Conservation (phyloP, 2,797 vertebrate genomes). For the Anabas testudineus region DNA sequence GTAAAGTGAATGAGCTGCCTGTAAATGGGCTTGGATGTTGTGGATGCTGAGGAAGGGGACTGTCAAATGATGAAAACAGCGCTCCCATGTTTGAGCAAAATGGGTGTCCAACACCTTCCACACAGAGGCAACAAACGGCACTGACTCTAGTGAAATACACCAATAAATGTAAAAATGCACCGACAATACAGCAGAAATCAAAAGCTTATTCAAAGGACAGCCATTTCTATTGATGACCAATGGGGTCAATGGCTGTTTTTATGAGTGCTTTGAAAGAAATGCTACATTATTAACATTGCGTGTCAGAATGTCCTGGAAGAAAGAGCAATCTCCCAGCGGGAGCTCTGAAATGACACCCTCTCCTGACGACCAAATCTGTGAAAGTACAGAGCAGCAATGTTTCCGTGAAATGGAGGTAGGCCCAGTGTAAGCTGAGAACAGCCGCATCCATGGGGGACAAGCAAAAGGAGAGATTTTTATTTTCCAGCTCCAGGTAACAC, state of each 20-base stretch:
- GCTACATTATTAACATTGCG: constrained; percentile 60
- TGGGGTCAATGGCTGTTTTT: constrained; percentile 55
- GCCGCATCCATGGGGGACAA: constrained; percentile 32
- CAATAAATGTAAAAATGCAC: constrained; percentile 19
- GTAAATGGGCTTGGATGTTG: constrained; percentile 63
- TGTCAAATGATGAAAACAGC: constrained; percentile 70
- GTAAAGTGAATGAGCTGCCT: constrained; percentile 70
- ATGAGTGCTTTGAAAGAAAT: constrained; percentile 33
- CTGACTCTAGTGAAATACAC: constrained; percentile 12
- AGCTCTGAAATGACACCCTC: constrained; percentile 65
- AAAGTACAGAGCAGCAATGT: constrained; percentile 52
- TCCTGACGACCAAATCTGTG: constrained; percentile 59
- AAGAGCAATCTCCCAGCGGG: constrained; percentile 69
- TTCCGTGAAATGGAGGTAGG: constrained; percentile 58
- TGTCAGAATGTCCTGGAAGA: constrained; percentile 65
- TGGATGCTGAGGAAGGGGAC: constrained; percentile 65
- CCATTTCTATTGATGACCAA: constrained; percentile 60
- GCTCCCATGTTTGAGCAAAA: constrained; percentile 45
- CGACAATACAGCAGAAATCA: constrained; percentile 26
- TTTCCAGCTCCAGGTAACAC: constrained; percentile 71
- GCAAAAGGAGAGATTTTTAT: constrained; percentile 56
- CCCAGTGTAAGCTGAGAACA: constrained; percentile 42
- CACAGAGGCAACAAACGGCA: neutral
- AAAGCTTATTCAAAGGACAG: constrained; percentile 38
- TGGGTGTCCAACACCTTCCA: constrained; percentile 37